Evolutionary conservation across 2,888 invertebrate species (phyloP).

Genomic region (Microctonus aethiopoides): DNA sequence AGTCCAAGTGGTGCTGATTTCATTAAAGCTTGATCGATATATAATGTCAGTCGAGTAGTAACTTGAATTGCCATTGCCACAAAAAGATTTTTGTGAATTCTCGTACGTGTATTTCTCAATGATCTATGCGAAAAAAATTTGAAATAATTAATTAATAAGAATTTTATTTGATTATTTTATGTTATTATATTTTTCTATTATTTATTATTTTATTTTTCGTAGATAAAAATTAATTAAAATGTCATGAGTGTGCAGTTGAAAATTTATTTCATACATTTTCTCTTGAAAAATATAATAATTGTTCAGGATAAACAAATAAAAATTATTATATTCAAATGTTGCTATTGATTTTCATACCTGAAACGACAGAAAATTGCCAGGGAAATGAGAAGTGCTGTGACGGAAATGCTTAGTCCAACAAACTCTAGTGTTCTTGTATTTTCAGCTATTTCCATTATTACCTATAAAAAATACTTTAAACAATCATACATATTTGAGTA

Average conservation of each 20-base stretch:
- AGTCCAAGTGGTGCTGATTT: constrained; percentile 60
- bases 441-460: constrained; percentile 76
- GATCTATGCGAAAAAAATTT: constrained; percentile 73
- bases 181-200: background rate
- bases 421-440: constrained; percentile 82
- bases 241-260: too few species aligned
- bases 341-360: constrained; percentile 71
- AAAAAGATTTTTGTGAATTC: constrained; percentile 88
- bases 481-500: constrained; percentile 1
- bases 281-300: too few species aligned
- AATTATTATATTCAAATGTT: background rate
- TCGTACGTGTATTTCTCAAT: constrained; percentile 83
- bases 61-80: constrained; percentile 84
- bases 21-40: constrained; percentile 78
- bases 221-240: too few species aligned
- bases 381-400: constrained; percentile 79
- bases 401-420: constrained; percentile 82
- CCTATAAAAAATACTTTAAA: constrained; percentile 65
- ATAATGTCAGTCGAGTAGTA: constrained; percentile 77
- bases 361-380: constrained; percentile 85
- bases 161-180: constrained; percentile 12
- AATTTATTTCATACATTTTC: too few species aligned
- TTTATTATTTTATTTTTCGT: too few species aligned
- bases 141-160: background rate
- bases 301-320: too few species aligned